These are phyloP conservation scores for Melieria crassipennis DNA, from an alignment of 2,888 invertebrate genomes.

Conservation along the genomic window DNA sequence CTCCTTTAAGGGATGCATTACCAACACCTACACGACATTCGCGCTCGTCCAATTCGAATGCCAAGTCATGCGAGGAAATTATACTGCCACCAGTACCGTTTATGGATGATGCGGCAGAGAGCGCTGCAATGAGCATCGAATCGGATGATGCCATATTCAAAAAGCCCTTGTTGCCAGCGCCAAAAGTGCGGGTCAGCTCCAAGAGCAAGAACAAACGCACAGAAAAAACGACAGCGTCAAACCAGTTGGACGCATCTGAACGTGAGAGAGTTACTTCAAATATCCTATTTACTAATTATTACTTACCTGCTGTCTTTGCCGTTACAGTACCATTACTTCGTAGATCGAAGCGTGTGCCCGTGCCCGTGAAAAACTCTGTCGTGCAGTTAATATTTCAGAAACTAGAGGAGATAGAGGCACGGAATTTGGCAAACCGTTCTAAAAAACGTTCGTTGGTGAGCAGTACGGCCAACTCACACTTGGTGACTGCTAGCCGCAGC, in stretches of 20 bases:
- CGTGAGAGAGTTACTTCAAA: neutral
- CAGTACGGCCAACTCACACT: too few relatives aligned
- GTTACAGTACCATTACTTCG: too few relatives aligned
- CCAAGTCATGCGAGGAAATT: neutral
- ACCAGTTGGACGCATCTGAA: neutral
- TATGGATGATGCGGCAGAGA: constrained; percentile 12
- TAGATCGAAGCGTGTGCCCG: constrained; percentile 50
- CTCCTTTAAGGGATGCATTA: neutral
- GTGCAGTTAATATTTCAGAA: neutral
- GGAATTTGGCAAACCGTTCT: neutral
- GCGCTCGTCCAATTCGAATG: neutral
- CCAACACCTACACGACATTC: constrained; percentile 24
- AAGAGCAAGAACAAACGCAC: neutral
- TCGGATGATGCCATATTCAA: constrained; percentile 42
- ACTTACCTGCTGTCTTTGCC: too few relatives aligned
- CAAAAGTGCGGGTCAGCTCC: neutral
- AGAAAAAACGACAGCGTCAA: neutral
- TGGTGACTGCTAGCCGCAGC: too few relatives aligned
- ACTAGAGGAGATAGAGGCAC: neutral
- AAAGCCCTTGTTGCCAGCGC: constrained; percentile 41
- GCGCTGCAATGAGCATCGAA: neutral
- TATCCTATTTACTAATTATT: too few relatives aligned
- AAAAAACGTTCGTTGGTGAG: neutral
- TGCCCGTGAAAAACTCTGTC: constrained; percentile 42
- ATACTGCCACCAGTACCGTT: constrained; percentile 17